Evolutionary conservation across 1,140 invertebrate species (phyloP), one percentile per base, ranked within the genome.

Genomic region (Grapholita molesta): DNA sequence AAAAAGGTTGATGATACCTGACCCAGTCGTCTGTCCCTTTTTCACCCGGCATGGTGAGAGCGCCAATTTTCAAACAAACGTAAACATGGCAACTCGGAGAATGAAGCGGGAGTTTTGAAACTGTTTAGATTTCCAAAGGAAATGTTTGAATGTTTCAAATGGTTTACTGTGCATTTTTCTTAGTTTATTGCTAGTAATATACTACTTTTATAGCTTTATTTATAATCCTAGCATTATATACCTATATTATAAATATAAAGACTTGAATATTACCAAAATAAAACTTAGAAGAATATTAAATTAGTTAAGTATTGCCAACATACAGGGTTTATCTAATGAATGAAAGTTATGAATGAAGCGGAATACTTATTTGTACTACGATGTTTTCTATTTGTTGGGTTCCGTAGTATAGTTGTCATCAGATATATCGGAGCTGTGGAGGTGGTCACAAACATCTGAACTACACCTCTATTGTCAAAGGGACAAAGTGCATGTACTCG

Each of bases 21-120:
- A n/a, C 21, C 42, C 42, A 55, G 68, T 67, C 38, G 35, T 76
- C 73, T 69, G 21, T 87, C 84, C 82, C 82, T 77, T 74, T 89
- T 82, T 82, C 78, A 75, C 67, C 70, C 42, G 55, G 55, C 76
- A 42, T 30, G 42, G 65, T 53, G 52, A 67, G 73, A 76, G 84
- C 86, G 85, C 75, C 71, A 83, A 73, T 74, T 88, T 61, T 86
- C 69, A 80, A 89, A 89, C 72, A 74, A 76, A 70, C 64, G 70
- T 69, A 70, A 80, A 79, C 70, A 82, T 82, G 75, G 79, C 72
- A 78, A 72, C 71, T 72, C 53, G 65, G 68, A 67, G 5, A 52
- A 65, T 52, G 33, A 42, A 69, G 83, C 85, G 87, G 79, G 76
- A 87, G 76, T 79, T 84, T 81, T 76, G 72, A 85, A 87, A 67